Percentiles rank a stretch among this genome's conserved stretches.
Conservation (phyloP, 1,140 invertebrate genomes). For the Drosophila subpulchrella region DNA sequence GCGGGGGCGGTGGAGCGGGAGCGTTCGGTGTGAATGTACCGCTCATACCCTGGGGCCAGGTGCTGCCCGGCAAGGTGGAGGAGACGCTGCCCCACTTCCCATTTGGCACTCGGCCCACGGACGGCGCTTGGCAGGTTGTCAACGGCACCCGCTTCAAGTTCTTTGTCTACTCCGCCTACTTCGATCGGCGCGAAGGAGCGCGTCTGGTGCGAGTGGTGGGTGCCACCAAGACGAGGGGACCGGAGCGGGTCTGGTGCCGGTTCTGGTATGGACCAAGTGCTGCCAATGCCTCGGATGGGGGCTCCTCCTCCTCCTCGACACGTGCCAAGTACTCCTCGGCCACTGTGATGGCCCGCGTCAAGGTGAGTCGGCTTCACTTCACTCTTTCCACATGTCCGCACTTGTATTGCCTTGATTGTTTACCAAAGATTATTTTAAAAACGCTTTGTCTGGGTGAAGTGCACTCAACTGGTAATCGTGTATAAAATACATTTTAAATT, state of each 20-base stretch:
- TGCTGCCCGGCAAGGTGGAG: slow-evolving; percentile 83
- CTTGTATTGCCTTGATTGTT: background rate
- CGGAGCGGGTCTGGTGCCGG: slow-evolving; percentile 94
- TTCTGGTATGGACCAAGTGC: slow-evolving; percentile 88
- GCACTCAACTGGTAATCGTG: background rate
- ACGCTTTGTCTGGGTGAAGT: background rate
- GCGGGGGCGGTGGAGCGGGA: slow-evolving; percentile 41
- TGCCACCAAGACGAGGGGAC: slow-evolving; percentile 93
- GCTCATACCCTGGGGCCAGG: slow-evolving; percentile 81
- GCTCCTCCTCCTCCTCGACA: slow-evolving; percentile 1
- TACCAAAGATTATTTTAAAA: too few species aligned
- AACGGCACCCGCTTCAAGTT: slow-evolving; percentile 92
- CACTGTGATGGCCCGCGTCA: slow-evolving; percentile 91
- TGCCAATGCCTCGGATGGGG: slow-evolving; percentile 59
- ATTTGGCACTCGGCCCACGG: slow-evolving; percentile 84
- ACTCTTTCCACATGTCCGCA: background rate
- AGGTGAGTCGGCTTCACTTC: slow-evolving; percentile 85
- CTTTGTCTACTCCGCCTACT: slow-evolving; percentile 96
- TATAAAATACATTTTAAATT: background rate
- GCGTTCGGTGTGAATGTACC: slow-evolving; percentile 67
- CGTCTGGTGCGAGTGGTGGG: slow-evolving; percentile 92
- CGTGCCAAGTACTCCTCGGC: slow-evolving; percentile 86
- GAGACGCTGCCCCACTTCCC: slow-evolving; percentile 85
- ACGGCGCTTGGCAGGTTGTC: slow-evolving; percentile 87
- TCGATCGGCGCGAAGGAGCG: slow-evolving; percentile 90